A percentile compares a stretch with the other conserved stretches of the same genome.
Conservation (phyloP, 2,113 vertebrate genomes). For the Sitta europaea region DNA sequence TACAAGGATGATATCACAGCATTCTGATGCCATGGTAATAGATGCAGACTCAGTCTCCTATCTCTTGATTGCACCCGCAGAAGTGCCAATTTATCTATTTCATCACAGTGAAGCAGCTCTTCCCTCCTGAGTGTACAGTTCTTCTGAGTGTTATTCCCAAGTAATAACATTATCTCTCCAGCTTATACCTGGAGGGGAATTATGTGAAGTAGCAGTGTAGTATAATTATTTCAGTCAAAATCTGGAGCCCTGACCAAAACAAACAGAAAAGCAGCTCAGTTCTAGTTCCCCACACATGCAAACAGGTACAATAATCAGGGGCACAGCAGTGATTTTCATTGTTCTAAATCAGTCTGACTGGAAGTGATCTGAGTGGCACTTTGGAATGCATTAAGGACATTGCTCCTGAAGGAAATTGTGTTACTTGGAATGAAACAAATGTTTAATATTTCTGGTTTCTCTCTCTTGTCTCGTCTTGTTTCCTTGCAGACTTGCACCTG, state of each 20-base stretch:
- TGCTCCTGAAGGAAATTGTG: neutral
- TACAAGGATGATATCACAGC: neutral
- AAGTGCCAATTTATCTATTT: slow-evolving; percentile 36
- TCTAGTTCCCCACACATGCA: neutral
- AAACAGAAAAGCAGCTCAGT: neutral
- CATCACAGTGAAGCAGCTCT: slow-evolving; percentile 25
- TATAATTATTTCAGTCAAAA: slow-evolving; percentile 28
- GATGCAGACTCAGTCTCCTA: neutral
- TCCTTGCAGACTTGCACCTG: neutral
- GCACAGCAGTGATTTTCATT: neutral
- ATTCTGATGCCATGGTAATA: slow-evolving; percentile 1
- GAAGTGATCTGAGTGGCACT: neutral
- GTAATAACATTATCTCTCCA: neutral
- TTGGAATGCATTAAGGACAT: neutral
- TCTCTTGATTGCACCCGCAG: slow-evolving; percentile 18
- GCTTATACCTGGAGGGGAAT: slow-evolving; percentile 30
- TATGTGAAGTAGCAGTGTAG: neutral
- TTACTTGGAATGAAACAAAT: neutral
- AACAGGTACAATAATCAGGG: neutral
- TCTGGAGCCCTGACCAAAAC: neutral
- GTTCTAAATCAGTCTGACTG: neutral
- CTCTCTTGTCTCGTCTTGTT: neutral
- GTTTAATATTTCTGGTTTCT: neutral
- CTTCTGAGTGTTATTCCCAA: slow-evolving; percentile 27
- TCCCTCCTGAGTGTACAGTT: slow-evolving; percentile 1